Conservation (phyloP, 2,888 invertebrate genomes). For the Allophyes oxyacanthae region DNA sequence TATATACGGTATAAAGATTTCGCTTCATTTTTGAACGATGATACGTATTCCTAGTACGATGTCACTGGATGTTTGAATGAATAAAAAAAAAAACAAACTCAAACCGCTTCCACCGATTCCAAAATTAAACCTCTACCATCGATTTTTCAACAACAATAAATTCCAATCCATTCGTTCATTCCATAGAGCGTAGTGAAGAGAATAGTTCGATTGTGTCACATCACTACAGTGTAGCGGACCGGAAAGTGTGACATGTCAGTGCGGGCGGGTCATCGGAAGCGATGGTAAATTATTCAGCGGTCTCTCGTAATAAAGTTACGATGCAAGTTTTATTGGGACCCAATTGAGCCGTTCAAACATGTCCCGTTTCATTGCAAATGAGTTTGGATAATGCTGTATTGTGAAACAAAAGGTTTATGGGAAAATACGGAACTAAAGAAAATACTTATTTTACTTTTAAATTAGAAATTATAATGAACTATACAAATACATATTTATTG, state of each 20-base stretch:
- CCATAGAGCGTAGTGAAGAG: slow-evolving; percentile 9
- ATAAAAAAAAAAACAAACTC: background rate
- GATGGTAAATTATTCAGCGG: slow-evolving; percentile 62
- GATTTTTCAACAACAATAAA: slow-evolving; percentile 32
- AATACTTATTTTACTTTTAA: background rate
- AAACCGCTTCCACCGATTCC: slow-evolving; percentile 6
- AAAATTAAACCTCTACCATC: slow-evolving; percentile 24
- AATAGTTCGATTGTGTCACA: slow-evolving; percentile 32
- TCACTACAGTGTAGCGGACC: slow-evolving; percentile 32
- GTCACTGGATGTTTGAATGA: too few relatives aligned
- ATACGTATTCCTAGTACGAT: too few relatives aligned
- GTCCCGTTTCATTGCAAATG: slow-evolving; percentile 32
- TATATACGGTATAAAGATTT: too few relatives aligned
- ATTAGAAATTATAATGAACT: background rate
- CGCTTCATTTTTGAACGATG: too few relatives aligned
- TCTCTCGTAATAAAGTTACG: slow-evolving; percentile 55
- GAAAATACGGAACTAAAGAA: too few relatives aligned
- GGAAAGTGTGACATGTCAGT: slow-evolving; percentile 53
- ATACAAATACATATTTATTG: too few relatives aligned
- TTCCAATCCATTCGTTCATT: slow-evolving; percentile 19
- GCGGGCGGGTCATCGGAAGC: slow-evolving; percentile 36
- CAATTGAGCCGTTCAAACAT: slow-evolving; percentile 46
- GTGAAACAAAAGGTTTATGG: background rate
- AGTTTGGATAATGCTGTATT: slow-evolving; percentile 13
- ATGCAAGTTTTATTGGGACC: slow-evolving; percentile 50